Evolutionary conservation across 2,888 invertebrate species (phyloP), one percentile per base, ranked within the genome.

Genomic region (Pasiphila rectangulata): DNA sequence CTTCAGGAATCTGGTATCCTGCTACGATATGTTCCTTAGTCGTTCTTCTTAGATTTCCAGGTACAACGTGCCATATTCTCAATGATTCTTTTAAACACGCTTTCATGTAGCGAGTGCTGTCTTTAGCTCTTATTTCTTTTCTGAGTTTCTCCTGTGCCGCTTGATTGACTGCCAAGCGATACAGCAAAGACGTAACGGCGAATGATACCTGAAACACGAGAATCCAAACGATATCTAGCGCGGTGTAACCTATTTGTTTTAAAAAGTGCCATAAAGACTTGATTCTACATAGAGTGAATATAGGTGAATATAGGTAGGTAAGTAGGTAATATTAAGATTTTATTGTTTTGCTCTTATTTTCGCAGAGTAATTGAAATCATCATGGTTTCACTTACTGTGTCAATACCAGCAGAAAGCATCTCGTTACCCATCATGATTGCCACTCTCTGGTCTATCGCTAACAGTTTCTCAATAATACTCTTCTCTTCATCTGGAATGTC

Each of bases 341-440:
- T n/a, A n/a, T n/a, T n/a, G n/a, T n/a, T n/a, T n/a, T n/a, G n/a
- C n/a, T n/a, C n/a, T n/a, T n/a, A n/a, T n/a, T n/a, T n/a, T n/a
- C n/a, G n/a, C n/a, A n/a, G n/a, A n/a, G n/a, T n/a, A n/a, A n/a
- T n/a, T 36, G 2, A n/a, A 15, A 2, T 24, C 4, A 1, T 6
- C 3, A 23, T 12, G 9, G 4, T 20, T 24, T 24, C 10, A 21
- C 49, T 83, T 78, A 95, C 94, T 41, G 94, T 94, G 68, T 94
- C 94, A 24, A 93, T 90, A 44, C 94, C 94, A 30, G 93, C 94
- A 34, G 91, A 78, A 17, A 94, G 63, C 91, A 94, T 91, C 69
- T 94, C 94, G 57, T 91, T 87, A 0, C 92, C 92, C 91, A 94
- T 93, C 57, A 92, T 89, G 16, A 90, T 65, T 0, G 94, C 94